phyloP scores from a whole-genome alignment of 2,797 vertebrate species.

The Pseudomugil gertrudae region DNA sequence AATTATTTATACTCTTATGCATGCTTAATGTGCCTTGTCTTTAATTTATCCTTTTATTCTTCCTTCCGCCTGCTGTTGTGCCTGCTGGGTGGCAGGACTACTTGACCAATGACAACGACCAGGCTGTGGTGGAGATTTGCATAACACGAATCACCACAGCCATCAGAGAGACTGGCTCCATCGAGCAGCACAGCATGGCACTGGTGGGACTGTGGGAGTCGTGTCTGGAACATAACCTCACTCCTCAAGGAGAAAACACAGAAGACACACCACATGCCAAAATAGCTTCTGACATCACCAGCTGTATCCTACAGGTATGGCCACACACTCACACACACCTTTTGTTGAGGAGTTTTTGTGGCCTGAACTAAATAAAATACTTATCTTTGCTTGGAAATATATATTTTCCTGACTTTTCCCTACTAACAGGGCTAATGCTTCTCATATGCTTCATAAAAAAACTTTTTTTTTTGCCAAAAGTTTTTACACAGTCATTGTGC shows the following conservation, averaged over 20 bases:
- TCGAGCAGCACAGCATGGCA: constrained; percentile 87
- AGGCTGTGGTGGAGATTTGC: constrained; percentile 97
- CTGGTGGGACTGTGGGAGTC: constrained; percentile 95
- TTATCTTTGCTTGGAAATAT: not conserved
- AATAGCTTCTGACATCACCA: constrained; percentile 96
- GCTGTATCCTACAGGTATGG: constrained; percentile 94
- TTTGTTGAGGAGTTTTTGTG: not conserved
- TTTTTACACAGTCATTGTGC: no score
- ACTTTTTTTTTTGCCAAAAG: no score
- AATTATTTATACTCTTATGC: constrained; percentile 42
- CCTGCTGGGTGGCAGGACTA: constrained; percentile 87
- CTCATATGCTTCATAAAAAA: not conserved
- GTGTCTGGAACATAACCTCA: constrained; percentile 91
- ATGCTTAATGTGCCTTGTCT: constrained; percentile 38
- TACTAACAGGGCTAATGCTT: no score
- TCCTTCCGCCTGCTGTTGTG: constrained; percentile 27
- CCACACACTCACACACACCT: constrained; percentile 9
- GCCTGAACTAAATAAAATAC: constrained; percentile 13
- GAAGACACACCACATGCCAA: constrained; percentile 94
- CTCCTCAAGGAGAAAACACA: constrained; percentile 82
- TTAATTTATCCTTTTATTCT: constrained; percentile 33
- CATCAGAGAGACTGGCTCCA: constrained; percentile 90
- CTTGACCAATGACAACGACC: constrained; percentile 93
- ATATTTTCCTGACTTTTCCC: not conserved
- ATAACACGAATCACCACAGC: constrained; percentile 94